A percentile compares a stretch with the other conserved stretches of the same genome.
phyloP scores from a whole-genome alignment of 2,113 vertebrate genomes.

The Salvelinus fontinalis region DNA sequence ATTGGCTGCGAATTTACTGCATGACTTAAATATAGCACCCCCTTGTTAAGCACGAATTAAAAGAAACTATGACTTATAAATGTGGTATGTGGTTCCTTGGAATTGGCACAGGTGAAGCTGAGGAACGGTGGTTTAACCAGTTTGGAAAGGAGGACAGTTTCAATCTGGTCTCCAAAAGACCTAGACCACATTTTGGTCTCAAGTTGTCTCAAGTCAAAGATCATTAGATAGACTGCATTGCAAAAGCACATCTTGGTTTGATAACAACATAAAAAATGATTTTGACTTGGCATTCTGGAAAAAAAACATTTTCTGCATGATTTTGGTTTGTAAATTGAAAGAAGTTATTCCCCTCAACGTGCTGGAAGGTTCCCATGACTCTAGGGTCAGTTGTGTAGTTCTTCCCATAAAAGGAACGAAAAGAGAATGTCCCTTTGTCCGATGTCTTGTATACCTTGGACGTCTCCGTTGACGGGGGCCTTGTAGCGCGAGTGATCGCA shows the following conservation, averaged over 20 bases:
- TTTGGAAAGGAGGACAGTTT: background rate
- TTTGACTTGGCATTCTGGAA: too few relatives aligned
- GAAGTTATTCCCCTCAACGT: background rate
- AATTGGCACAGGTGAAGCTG: background rate
- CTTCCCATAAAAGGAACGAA: background rate
- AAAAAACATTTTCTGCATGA: background rate
- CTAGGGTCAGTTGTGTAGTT: background rate
- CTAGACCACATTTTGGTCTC: background rate
- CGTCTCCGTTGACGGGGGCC: slow-evolving; percentile 71
- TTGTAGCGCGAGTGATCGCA: slow-evolving; percentile 77
- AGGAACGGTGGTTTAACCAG: background rate
- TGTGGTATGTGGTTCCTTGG: background rate
- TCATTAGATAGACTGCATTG: too few relatives aligned
- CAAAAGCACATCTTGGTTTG: too few relatives aligned
- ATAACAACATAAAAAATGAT: too few relatives aligned
- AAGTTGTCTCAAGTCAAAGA: background rate
- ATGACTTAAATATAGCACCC: slow-evolving; percentile 12
- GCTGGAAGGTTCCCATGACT: background rate
- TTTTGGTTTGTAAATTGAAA: background rate
- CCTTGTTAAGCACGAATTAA: background rate
- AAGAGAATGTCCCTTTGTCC: background rate
- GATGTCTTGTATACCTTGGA: slow-evolving; percentile 67
- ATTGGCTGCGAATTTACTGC: background rate
- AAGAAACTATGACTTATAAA: background rate
- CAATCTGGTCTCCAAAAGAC: background rate